Conservation (phyloP, 2,113 vertebrate genomes). For the Labeo rohita region DNA sequence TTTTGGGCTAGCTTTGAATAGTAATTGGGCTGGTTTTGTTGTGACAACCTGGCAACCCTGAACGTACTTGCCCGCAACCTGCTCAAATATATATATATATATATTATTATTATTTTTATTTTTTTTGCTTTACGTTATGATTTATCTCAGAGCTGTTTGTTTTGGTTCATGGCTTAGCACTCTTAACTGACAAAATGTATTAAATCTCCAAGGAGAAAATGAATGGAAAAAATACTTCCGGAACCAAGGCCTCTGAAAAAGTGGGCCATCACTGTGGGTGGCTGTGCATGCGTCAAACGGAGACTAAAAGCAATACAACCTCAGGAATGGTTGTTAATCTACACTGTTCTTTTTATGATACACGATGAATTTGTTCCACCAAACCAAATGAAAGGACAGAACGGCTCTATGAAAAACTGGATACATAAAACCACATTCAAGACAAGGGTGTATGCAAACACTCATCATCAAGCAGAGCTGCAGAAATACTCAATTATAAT, state of each 20-base stretch:
- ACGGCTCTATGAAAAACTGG: background rate
- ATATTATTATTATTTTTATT: no score
- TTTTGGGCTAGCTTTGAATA: no score
- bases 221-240: background rate
- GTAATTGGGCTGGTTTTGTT: no score
- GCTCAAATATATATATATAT: no score
- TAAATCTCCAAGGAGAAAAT: background rate
- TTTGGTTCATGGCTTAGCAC: background rate
- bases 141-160: background rate
- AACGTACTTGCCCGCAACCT: no score
- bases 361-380: background rate
- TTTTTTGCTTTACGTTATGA: no score
- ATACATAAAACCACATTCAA: background rate
- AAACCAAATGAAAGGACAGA: background rate
- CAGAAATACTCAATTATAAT: background rate
- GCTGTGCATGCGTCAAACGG: background rate
- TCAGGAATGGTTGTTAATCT: background rate
- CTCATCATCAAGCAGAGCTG: background rate
- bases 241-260: constrained; percentile 5
- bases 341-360: background rate
- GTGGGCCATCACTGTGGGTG: constrained; percentile 4
- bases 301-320: background rate
- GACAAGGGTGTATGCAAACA: background rate
- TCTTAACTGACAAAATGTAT: background rate
- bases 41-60: no score